Evolutionary conservation across 2,888 invertebrate species (phyloP).

Genomic region (Cotesia congregata): DNA sequence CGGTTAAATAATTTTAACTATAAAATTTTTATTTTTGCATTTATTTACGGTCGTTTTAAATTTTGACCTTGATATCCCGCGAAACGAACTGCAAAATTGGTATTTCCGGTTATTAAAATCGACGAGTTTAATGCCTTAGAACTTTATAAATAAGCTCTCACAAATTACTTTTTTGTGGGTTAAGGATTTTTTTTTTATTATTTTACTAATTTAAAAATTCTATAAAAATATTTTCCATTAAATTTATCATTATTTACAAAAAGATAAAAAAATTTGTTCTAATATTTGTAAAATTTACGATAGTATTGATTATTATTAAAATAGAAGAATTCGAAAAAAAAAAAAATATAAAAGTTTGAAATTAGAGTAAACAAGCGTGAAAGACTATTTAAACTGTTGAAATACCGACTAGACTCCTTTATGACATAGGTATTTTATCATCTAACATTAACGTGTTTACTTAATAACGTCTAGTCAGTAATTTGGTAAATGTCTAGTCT

Average conservation of each 20-base stretch:
- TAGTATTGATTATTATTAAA: neutral
- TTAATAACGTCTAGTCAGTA: neutral
- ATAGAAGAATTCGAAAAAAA: neutral
- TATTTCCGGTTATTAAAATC: constrained; percentile 43
- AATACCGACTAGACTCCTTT: neutral
- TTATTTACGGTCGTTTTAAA: constrained; percentile 14
- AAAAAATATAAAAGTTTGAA: neutral
- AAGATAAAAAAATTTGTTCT: neutral
- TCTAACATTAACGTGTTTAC: neutral
- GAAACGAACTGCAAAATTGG: constrained; percentile 42
- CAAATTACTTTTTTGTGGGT: neutral
- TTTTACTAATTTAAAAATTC: neutral
- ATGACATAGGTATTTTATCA: neutral
- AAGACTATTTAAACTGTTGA: neutral
- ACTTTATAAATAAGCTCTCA: neutral
- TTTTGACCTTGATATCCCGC: constrained; percentile 29
- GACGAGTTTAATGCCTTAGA: constrained; percentile 19
- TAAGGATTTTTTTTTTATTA: neutral
- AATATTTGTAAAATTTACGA: neutral
- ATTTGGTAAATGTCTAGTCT: neutral
- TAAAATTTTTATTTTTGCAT: neutral
- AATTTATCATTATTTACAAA: no score
- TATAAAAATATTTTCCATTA: neutral
- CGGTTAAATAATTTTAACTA: neutral
- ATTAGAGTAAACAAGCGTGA: neutral